These are phyloP conservation scores for Lepidonotus clava DNA, from an alignment of 2,888 invertebrate species.

Conservation along the genomic window DNA sequence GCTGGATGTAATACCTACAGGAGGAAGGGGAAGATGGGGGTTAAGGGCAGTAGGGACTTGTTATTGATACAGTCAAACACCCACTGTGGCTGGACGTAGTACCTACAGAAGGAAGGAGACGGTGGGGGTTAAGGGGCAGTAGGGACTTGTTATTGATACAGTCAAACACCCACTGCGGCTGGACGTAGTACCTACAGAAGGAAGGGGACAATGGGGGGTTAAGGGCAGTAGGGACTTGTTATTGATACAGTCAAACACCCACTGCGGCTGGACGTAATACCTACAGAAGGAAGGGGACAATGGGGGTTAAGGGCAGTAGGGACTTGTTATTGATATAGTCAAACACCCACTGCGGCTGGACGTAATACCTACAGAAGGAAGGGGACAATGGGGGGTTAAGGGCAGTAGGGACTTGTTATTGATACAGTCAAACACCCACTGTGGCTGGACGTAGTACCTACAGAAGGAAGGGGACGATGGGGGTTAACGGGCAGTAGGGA, in stretches of 20 bases:
- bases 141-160: conserved; percentile 92
- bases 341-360: conserved; percentile 99
- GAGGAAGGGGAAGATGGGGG: conserved; percentile 96
- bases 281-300: conserved; percentile 90
- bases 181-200: conserved; percentile 89
- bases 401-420: conserved; percentile 93
- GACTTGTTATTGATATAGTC: conserved; percentile 94
- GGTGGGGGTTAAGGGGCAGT: conserved; percentile 94
- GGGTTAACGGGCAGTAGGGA: conserved; percentile 87
- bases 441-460: conserved; percentile 96
- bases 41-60: conserved; percentile 90
- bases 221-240: conserved; percentile 91
- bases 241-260: conserved; percentile 98
- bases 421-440: conserved; percentile 98
- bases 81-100: conserved; percentile 99
- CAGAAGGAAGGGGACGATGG: neutral
- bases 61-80: conserved; percentile 97
- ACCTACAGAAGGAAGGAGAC: conserved; percentile 84
- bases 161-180: conserved; percentile 99
- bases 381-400: conserved; percentile 94
- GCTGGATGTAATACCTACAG: conserved; percentile 94
- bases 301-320: conserved; percentile 93
- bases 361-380: conserved; percentile 87
- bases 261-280: conserved; percentile 98
- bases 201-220: neutral